Evolutionary conservation across 1,140 invertebrate genomes (phyloP).

Genomic region (Hestina assimilis): DNA sequence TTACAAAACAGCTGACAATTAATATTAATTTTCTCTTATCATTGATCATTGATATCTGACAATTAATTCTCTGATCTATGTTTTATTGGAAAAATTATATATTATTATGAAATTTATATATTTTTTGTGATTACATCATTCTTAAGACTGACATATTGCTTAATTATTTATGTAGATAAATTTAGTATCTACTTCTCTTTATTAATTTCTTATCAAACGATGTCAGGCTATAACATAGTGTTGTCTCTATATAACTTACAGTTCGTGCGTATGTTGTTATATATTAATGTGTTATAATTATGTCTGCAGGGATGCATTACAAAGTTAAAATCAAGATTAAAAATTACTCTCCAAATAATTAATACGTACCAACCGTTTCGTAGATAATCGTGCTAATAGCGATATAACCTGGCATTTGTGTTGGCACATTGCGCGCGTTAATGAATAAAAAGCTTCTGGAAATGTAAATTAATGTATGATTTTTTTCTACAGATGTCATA

Average conservation of each 20-base stretch:
- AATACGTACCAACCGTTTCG: constrained; percentile 12
- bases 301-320: constrained; percentile 6
- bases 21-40: constrained; percentile 9
- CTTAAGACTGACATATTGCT: too few species aligned
- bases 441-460: constrained; percentile 12
- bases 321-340: constrained; percentile 24
- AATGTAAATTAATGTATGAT: constrained; percentile 11
- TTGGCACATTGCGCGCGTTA: constrained; percentile 19
- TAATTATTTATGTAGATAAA: too few species aligned
- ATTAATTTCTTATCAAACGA: too few species aligned
- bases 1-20: constrained; percentile 8
- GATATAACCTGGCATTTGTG: constrained; percentile 14
- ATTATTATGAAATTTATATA: too few species aligned
- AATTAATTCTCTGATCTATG: constrained; percentile 6
- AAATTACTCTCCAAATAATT: constrained; percentile 26
- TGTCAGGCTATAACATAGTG: too few species aligned
- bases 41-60: not conserved
- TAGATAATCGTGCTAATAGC: constrained; percentile 27
- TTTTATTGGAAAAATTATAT: too few species aligned
- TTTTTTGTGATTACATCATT: too few species aligned
- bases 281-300: constrained; percentile 4
- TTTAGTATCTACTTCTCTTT: too few species aligned
- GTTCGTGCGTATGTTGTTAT: not conserved
- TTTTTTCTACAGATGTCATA: constrained; percentile 35
- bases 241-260: too few species aligned